These are phyloP conservation scores for Thryonomys swinderianus DNA, from an alignment of 2,113 vertebrate species.

Conservation along the genomic window DNA sequence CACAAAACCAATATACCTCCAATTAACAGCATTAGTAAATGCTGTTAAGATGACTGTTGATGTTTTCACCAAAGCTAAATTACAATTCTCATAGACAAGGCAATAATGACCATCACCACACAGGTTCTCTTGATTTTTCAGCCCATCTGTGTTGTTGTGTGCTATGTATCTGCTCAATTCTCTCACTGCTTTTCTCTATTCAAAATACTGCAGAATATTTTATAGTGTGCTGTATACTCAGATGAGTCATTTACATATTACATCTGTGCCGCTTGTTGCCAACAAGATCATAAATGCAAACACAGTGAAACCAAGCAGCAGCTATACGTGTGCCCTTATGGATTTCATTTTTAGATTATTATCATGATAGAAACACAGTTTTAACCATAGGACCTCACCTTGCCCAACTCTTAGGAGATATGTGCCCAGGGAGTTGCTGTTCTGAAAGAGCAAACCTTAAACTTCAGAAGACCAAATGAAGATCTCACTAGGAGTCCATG, in stretches of 20 bases:
- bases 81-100: neutral
- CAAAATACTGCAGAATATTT: conserved; percentile 19
- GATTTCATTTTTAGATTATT: conserved; percentile 57
- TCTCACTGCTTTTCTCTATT: conserved; percentile 23
- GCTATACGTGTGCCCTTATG: neutral
- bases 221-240: conserved; percentile 20
- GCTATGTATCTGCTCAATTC: conserved; percentile 21
- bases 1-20: conserved; percentile 56
- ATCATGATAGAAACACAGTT: conserved; percentile 37
- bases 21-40: neutral
- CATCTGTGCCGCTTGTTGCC: conserved; percentile 56
- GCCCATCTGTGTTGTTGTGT: conserved; percentile 24
- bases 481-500: neutral
- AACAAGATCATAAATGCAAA: conserved; percentile 66
- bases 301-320: conserved; percentile 51
- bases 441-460: neutral
- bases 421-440: neutral
- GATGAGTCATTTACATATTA: conserved; percentile 50
- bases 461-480: conserved; percentile 16
- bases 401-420: conserved; percentile 30
- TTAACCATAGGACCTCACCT: conserved; percentile 20
- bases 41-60: conserved; percentile 22
- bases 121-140: conserved; percentile 45
- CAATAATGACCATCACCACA: neutral
- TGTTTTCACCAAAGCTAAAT: conserved; percentile 45